Evolutionary conservation across 2,797 vertebrate species (phyloP), one percentile per base, ranked within the genome.

Genomic region (Megaceryle alcyon): DNA sequence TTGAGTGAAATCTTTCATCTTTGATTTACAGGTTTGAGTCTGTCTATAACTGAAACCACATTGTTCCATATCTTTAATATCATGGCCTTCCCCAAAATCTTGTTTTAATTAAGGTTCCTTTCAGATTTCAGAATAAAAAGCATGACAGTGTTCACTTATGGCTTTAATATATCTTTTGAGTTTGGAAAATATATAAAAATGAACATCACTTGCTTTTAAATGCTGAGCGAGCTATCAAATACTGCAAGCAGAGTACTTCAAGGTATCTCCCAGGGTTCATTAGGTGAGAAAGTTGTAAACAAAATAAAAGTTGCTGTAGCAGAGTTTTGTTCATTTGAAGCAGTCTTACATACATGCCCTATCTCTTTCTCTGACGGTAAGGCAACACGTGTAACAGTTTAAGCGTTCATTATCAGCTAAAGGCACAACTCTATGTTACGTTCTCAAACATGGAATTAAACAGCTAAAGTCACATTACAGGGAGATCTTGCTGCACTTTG

Each of bases 1-100:
- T 98, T 98, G 98, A 98, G 98, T 98, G 98, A 98, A 97, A 98
- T 98, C 97, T 98, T 98, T 98, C 97, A 98, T 98, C 97, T 97
- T 97, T 98, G 97, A 98, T 98, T 98, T 98, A 97, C 97, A 98
- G 97, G 98, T 98, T 98, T 92, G 95, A 97, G 97, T 97, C 98
- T 92, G 90, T 56, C 93, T 96, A 88, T 98, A 98, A 98, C 95
- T 97, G 79, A 97, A 98, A 98, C 97, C 98, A 98, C 57, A 98
- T 98, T 98, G 98, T 94, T 94, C 96, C 96, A 87, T 98, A 98
- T 98, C 97, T 98, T 97, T 98, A 98, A 97, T 98, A 98, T 98
- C 96, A 96, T 70, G 90, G 97, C 97, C 94, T 97, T 98, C 85
- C 85, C 92, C 90, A 87, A 97, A 98, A 97, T 93, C 97, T 98